Conservation (phyloP, 2,888 invertebrate species). For the Caenorhabditis doughertyi region DNA sequence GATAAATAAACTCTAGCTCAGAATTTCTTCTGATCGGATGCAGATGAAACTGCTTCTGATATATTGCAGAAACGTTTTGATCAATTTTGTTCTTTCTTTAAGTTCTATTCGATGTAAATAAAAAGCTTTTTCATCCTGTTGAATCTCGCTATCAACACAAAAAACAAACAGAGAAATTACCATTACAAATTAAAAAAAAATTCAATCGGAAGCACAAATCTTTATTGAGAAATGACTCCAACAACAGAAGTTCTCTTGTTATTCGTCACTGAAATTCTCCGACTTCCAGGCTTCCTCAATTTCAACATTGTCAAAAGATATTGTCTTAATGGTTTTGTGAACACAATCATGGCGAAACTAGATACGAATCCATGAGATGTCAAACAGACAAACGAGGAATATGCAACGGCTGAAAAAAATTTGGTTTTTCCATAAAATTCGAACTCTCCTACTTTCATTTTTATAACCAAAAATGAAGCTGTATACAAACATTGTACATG, state of each 20-base stretch:
- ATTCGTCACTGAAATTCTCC: neutral
- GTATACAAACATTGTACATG: slow-evolving; percentile 9
- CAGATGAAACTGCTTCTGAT: no score
- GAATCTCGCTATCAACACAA: no score
- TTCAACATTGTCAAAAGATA: slow-evolving; percentile 4
- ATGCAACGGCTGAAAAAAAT: slow-evolving; percentile 8
- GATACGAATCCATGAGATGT: slow-evolving; percentile 41
- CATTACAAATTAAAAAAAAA: no score
- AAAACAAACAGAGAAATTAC: no score
- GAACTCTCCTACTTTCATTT: slow-evolving; percentile 6
- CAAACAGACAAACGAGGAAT: slow-evolving; percentile 1
- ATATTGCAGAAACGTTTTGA: no score
- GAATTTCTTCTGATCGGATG: no score
- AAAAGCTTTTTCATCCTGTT: no score
- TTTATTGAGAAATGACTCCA: no score
- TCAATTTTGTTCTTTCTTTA: no score
- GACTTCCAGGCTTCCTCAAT: neutral
- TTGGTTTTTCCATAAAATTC: neutral
- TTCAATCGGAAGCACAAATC: no score
- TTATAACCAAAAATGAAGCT: slow-evolving; percentile 2
- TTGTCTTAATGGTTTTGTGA: slow-evolving; percentile 13
- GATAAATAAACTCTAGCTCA: no score
- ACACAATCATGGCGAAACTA: slow-evolving; percentile 10
- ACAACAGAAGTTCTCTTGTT: slow-evolving; percentile 6
- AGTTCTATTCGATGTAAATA: no score